phyloP scores from a whole-genome alignment of 2,113 vertebrate species.

The Megaceryle maxima region DNA sequence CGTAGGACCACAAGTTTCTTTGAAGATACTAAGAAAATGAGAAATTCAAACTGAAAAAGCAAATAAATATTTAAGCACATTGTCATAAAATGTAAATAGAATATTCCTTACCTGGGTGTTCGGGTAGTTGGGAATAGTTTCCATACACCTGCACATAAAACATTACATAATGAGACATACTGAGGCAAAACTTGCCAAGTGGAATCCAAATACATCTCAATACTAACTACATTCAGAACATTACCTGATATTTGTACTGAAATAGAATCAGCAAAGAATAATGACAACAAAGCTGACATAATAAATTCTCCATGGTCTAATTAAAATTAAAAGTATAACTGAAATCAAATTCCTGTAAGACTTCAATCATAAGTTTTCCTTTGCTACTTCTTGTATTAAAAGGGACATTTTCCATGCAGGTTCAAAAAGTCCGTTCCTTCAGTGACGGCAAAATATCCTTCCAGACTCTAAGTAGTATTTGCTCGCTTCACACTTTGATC shows the following conservation, averaged over 20 bases:
- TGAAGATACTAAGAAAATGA: not conserved
- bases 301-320: constrained; percentile 60
- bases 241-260: constrained; percentile 79
- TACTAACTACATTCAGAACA: not conserved
- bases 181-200: not conserved
- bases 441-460: not conserved
- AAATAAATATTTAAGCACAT: not conserved
- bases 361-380: not conserved
- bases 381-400: not conserved
- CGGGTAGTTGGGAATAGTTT: constrained; percentile 65
- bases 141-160: constrained; percentile 78
- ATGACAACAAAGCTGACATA: not conserved
- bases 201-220: not conserved
- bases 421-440: not conserved
- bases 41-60: not conserved
- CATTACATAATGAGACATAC: not conserved
- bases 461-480: not conserved
- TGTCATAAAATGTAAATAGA: not conserved
- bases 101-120: constrained; percentile 86
- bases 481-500: not conserved
- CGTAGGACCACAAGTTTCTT: rapidly evolving
- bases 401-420: not conserved
- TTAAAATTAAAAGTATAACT: not conserved
- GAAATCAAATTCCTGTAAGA: not conserved
- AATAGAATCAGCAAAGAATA: constrained; percentile 76